These are phyloP conservation scores for Hyposoter dolosus DNA, from an alignment of 2,888 invertebrate species.

Conservation along the genomic window DNA sequence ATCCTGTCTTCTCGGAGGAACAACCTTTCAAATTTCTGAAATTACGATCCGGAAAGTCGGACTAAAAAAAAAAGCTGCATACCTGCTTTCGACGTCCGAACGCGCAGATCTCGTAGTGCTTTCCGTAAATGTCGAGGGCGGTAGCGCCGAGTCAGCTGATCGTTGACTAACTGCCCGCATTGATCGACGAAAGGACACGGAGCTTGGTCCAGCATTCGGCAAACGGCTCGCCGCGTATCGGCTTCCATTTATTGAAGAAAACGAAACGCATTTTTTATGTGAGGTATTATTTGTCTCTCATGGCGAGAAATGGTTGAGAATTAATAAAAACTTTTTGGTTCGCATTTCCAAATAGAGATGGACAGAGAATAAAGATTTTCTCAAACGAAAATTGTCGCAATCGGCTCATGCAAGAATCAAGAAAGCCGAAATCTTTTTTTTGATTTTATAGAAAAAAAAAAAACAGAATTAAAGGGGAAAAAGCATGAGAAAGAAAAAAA, in stretches of 20 bases:
- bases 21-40: neutral
- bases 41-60: neutral
- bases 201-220: conserved; percentile 21
- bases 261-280: no score
- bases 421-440: no score
- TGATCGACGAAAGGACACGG: conserved; percentile 44
- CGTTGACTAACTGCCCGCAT: conserved; percentile 46
- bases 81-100: conserved; percentile 89
- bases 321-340: no score
- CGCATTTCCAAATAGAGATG: no score
- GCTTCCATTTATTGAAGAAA: conserved; percentile 49
- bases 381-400: no score
- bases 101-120: conserved; percentile 86
- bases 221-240: conserved; percentile 54
- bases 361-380: no score
- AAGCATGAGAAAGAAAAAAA: neutral
- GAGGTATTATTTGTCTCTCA: no score
- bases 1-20: neutral
- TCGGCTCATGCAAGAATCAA: no score
- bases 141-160: conserved; percentile 81
- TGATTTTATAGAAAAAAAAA: no score
- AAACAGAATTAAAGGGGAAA: no score
- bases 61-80: neutral
- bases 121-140: conserved; percentile 85
- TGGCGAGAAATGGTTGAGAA: no score